Conservation (phyloP, 2,113 vertebrate genomes). For the Ginglymostoma cirratum region DNA sequence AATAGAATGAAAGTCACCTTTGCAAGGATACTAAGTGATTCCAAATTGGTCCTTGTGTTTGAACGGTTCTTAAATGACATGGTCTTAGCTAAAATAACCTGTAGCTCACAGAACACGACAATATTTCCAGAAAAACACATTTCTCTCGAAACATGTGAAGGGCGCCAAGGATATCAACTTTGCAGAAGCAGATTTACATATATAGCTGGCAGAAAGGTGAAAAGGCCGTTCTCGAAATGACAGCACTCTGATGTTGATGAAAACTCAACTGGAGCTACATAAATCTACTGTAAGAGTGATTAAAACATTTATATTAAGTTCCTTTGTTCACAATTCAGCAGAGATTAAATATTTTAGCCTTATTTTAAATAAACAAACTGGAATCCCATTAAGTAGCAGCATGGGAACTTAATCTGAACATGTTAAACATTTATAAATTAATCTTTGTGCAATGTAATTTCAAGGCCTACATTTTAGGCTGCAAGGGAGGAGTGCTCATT, state of each 20-base stretch:
- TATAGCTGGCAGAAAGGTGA: background rate
- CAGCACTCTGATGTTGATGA: background rate
- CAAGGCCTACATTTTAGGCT: background rate
- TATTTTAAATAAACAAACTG: conserved; percentile 8
- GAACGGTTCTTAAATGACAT: conserved; percentile 7
- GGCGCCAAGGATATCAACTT: background rate
- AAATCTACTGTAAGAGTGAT: background rate
- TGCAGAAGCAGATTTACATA: background rate
- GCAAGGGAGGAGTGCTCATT: background rate
- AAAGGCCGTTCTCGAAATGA: background rate
- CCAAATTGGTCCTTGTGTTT: background rate
- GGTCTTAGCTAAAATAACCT: background rate
- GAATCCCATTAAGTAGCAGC: background rate
- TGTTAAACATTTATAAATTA: conserved; percentile 24
- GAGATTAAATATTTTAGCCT: conserved; percentile 8
- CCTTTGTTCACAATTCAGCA: background rate
- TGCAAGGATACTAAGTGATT: conserved; percentile 19
- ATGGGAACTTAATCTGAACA: background rate
- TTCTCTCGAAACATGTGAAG: background rate
- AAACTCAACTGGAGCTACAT: background rate
- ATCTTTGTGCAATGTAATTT: background rate
- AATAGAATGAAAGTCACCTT: conserved; percentile 22
- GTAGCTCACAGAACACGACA: background rate
- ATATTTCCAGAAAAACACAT: conserved; percentile 28
- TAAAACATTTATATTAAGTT: conserved; percentile 1